Evolutionary conservation across 2,797 vertebrate genomes (phyloP), one percentile per base, ranked within the genome.

Genomic region (Anniella stebbinsi): DNA sequence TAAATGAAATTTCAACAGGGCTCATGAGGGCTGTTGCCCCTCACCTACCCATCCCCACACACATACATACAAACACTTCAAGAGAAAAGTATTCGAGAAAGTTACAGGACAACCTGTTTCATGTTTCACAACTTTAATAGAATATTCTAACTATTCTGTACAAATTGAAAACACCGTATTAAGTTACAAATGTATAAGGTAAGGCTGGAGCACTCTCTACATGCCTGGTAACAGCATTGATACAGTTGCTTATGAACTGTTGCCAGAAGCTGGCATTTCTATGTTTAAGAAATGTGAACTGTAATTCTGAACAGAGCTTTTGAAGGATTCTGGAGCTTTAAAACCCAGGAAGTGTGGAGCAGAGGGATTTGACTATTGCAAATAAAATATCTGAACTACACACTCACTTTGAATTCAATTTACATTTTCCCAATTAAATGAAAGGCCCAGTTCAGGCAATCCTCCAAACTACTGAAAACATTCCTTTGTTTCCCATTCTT

Each of bases 91-190:
- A 21, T 90, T 54, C 75, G 72, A 28, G 54, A 85, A 93, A 94
- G 36, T 67, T 60, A 51, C 67, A 95, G 92, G 95, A 95, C 80
- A 88, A 96, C 93, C 88, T 45, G 45, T 5, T 95, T 96, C 95
- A 97, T 97, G 97, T 98, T 96, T 97, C 98, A 98, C 98, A 98
- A 98, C 97, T 98, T 99, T 99, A 99, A 99, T 99, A 99, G 98
- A 99, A 98, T 98, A 98, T 97, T 97, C 98, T 98, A 98, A 98
- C 98, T 99, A 98, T 98, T 98, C 98, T 98, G 98, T 99, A 99
- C 98, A 99, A 99, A 99, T 98, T 97, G 97, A 98, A 98, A 99
- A 98, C 98, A 98, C 96, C 0, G 93, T 98, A 97, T 98, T 98
- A 98, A 97, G 98, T 98, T 98, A 99, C 98, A 98, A 98, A 98